Conservation (phyloP, 2,797 vertebrate genomes). For the Neosilurus hyrtlii region DNA sequence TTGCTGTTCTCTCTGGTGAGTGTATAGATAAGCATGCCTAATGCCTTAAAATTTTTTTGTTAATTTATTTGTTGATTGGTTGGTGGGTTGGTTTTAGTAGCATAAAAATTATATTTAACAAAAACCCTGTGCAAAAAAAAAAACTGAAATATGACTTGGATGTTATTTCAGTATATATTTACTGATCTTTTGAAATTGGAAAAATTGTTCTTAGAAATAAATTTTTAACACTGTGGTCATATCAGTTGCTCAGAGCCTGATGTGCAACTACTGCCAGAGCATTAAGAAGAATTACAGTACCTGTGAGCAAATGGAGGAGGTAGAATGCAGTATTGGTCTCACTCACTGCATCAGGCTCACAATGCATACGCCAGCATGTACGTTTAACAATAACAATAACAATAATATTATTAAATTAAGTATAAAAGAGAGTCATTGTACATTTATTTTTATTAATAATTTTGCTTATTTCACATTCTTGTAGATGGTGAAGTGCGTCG, state of each 20-base stretch:
- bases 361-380: constrained; percentile 48
- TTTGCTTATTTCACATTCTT: not conserved
- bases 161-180: not conserved
- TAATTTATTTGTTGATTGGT: not conserved
- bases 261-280: constrained; percentile 50
- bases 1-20: constrained; percentile 52
- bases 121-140: not conserved
- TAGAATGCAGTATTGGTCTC: constrained; percentile 32
- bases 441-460: not conserved
- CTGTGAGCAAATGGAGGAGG: constrained; percentile 22
- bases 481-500: constrained; percentile 53
- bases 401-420: not conserved
- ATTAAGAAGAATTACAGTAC: constrained; percentile 18
- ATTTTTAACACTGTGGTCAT: not conserved
- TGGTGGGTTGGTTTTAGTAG: not conserved
- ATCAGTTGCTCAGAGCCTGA: constrained; percentile 52
- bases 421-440: not conserved
- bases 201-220: not conserved
- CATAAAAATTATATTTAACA: not conserved
- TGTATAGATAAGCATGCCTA: not conserved
- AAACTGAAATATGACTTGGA: not conserved
- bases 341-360: constrained; percentile 40
- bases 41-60: not conserved
- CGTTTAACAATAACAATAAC: constrained; percentile 16
- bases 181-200: not conserved